Base-by-base conservation (phyloP, 2,888 invertebrate genomes). In the Athrips mouffetella region DNA sequence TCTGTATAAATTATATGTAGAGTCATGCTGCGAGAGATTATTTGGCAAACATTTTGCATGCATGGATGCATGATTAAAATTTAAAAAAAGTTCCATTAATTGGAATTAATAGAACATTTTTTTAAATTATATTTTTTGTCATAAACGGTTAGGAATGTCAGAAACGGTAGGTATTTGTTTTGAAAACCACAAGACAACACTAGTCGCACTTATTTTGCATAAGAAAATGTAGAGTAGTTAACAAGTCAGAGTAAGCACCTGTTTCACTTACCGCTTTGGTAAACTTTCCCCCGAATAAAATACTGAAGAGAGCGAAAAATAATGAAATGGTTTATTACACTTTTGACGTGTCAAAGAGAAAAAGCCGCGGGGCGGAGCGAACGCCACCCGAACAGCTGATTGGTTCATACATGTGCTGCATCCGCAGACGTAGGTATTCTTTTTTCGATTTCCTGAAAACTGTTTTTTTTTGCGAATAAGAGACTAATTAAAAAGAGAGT, bases 341-440 rank as follows among this genome's bases (percentile, higher is more conserved):
- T 85, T 83, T 83, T 79, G 73, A 73, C 71, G 77, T 73, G 76
- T 71, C 76, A 73, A 75, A 80, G 67, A 73, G 80, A 76, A 83
- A 83, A 84, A 84, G 76, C 78, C 72, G 67, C 67, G 61, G 67
- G 84, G 87, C 84, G 85, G 83, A 77, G 83, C 85, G 73, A 65
- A 55, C 70, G 66, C 63, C 70, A 70, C 67, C 75, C 81, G 69
- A 82, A 76, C 84, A 82, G 81, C 83, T 82, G 84, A 87, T 87
- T 87, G 87, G 87, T 74, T 76, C 76, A 68, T 73, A 76, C 76
- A 74, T 80, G 80, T 80, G 84, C 80, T 76, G 74, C 76, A 72
- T 80, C 75, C 66, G 83, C 86, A 84, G 82, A 81, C 66, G 83
- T 87, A 85, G 82, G 81, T 82, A 85, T 81, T 79, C 70, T 74